These are phyloP conservation scores for Zaprionus nigranus DNA, from an alignment of 1,140 invertebrate species.

Conservation along the genomic window DNA sequence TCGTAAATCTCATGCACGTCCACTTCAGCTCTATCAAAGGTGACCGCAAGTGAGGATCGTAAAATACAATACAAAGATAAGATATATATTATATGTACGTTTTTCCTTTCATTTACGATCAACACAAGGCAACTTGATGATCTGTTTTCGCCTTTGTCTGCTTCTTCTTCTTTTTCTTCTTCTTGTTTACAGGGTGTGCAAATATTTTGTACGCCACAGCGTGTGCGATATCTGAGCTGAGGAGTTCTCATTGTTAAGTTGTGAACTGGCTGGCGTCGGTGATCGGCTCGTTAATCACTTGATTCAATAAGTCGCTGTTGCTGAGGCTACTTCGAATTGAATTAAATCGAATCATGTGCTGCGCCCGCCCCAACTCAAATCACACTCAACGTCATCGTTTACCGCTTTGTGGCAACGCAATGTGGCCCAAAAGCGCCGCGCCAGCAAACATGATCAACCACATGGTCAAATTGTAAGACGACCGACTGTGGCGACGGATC, in stretches of 20 bases:
- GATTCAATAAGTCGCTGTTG: slow-evolving; percentile 1
- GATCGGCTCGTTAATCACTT: slow-evolving; percentile 29
- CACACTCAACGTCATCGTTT: slow-evolving; percentile 12
- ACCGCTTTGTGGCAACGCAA: slow-evolving; percentile 1
- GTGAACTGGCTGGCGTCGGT: not conserved
- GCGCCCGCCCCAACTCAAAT: not conserved
- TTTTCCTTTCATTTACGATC: not conserved
- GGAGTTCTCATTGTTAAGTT: slow-evolving; percentile 15
- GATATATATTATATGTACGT: slow-evolving; percentile 12
- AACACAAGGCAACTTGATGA: slow-evolving; percentile 22
- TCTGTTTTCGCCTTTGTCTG: not conserved
- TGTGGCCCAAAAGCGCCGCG: slow-evolving; percentile 30
- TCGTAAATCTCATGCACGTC: slow-evolving; percentile 14
- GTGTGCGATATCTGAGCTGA: not conserved
- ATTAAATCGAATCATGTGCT: not conserved
- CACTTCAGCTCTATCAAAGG: not conserved
- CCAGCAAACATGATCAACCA: slow-evolving; percentile 32
- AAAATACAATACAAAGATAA: slow-evolving; percentile 16
- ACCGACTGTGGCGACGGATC: too few species aligned
- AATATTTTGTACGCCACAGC: slow-evolving; percentile 27
- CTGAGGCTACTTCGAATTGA: not conserved
- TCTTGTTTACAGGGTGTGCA: slow-evolving; percentile 11
- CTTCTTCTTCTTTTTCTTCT: not conserved
- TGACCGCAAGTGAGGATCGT: not conserved
- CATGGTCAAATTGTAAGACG: slow-evolving; percentile 62